Conservation (phyloP, 1,140 invertebrate species). For the Brachionus angularis region DNA sequence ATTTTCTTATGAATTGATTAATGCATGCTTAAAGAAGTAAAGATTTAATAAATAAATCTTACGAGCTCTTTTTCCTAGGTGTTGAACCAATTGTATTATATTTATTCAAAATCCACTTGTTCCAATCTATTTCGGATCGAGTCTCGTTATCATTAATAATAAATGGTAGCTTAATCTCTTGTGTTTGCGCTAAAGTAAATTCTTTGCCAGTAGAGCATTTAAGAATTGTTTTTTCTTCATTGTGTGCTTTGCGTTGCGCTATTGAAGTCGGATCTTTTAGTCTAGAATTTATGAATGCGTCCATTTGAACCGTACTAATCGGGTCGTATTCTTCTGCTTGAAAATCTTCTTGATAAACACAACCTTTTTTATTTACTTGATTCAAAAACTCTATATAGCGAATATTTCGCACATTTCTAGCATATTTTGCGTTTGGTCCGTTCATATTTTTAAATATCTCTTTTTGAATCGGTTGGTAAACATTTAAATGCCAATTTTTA, state of each 20-base stretch:
- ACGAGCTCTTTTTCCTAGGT: slow-evolving; percentile 27
- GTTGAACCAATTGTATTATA: slow-evolving; percentile 24
- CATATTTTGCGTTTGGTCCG: slow-evolving; percentile 1
- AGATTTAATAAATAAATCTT: slow-evolving; percentile 10
- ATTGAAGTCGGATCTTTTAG: slow-evolving; percentile 17
- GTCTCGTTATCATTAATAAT: slow-evolving; percentile 26
- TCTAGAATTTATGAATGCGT: background rate
- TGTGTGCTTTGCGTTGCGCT: background rate
- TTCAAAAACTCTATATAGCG: slow-evolving; percentile 1
- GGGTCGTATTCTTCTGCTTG: slow-evolving; percentile 26
- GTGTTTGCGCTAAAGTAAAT: background rate
- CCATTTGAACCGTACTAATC: background rate
- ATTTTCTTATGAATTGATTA: no score
- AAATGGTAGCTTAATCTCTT: background rate
- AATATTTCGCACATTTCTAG: background rate
- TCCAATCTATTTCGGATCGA: slow-evolving; percentile 12
- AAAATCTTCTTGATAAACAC: slow-evolving; percentile 8
- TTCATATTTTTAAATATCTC: slow-evolving; percentile 29
- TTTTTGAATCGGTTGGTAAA: slow-evolving; percentile 7
- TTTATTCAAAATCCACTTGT: slow-evolving; percentile 21
- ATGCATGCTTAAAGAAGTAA: no score
- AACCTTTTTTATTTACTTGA: background rate
- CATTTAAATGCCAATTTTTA: slow-evolving; percentile 34
- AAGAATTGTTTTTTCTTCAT: slow-evolving; percentile 6
- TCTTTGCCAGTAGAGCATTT: slow-evolving; percentile 24